Evolutionary conservation across 2,797 vertebrate species (phyloP), one percentile per base, ranked within the genome.

Genomic region (Cebuella pygmaea): DNA sequence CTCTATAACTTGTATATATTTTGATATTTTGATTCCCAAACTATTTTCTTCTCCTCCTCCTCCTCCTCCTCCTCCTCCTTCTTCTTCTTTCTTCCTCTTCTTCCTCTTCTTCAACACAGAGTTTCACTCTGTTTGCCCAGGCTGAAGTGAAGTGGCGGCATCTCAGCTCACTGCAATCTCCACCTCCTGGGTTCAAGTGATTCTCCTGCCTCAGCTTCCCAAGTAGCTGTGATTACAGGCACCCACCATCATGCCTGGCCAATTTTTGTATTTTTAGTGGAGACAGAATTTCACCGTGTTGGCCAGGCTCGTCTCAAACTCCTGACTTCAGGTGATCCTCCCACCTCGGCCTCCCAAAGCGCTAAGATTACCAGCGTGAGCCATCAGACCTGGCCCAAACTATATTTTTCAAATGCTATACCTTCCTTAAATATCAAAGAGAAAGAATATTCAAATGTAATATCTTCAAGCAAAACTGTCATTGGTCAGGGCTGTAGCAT

Each of bases 381-480:
- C 15, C 64, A 67, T 15, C 15, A 19, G 7, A 4, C 15, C 33
- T 17, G 33, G 15, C 7, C 33, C 39, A 82, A 90, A 84, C 15
- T 83, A 7, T 10, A 46, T 88, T 88, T 87, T 92, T 97, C 36
- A 95, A n/a, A 46, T 13, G 50, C 24, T 61, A n/a, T 17, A 30
- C 4, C 4, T 57, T 88, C 52, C 85, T 92, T 82, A 86, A 90
- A 86, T 59, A 95, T 89, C 33, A 92, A 1, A 17, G 12, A 86
- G 7, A 76, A 75, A 80, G 33, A 95, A 80, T 84, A 81, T 36
- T 36, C 67, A 94, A 95, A 41, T 75, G 10, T 50, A 78, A 26
- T 86, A 85, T 64, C 24, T 92, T 90, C 74, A 93, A 90, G 41
- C 10, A 90, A 94, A 88, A 50, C 10, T 52, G 26, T 9, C 7